Percentiles rank a stretch among this genome's conserved stretches.
phyloP scores from a whole-genome alignment of 2,888 invertebrate species.

The Litoditis marina region DNA sequence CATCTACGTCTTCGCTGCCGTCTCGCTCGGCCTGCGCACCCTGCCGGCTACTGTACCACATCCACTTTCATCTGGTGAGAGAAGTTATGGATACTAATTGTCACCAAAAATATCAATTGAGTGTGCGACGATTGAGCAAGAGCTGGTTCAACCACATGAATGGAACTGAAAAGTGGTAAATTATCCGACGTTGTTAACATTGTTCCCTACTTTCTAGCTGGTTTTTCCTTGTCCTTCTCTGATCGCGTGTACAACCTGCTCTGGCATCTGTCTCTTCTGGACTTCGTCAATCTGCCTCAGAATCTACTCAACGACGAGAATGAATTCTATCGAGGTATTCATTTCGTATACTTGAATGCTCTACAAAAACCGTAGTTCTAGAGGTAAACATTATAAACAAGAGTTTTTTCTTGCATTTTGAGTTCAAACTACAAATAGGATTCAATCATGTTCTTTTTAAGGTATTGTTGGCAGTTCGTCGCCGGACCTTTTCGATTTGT shows the following conservation, averaged over 20 bases:
- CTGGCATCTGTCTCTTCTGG: conserved; percentile 56
- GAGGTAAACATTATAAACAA: background rate
- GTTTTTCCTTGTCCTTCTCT: conserved; percentile 42
- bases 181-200: too few species aligned
- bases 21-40: conserved; percentile 54
- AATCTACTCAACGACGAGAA: conserved; percentile 56
- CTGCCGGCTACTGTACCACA: conserved; percentile 58
- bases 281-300: conserved; percentile 59
- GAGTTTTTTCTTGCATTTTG: background rate
- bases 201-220: conserved; percentile 28
- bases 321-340: conserved; percentile 41
- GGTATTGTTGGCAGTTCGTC: background rate
- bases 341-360: too few species aligned
- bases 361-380: too few species aligned
- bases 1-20: conserved; percentile 53
- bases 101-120: too few species aligned
- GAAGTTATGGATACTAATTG: too few species aligned
- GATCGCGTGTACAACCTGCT: conserved; percentile 49
- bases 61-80: conserved; percentile 51
- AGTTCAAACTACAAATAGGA: background rate
- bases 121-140: too few species aligned
- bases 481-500: conserved; percentile 52
- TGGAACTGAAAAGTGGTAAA: background rate
- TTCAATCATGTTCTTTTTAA: background rate
- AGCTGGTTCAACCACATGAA: too few species aligned